Conservation (phyloP, 2,888 invertebrate species). For the Drosophila recens region DNA sequence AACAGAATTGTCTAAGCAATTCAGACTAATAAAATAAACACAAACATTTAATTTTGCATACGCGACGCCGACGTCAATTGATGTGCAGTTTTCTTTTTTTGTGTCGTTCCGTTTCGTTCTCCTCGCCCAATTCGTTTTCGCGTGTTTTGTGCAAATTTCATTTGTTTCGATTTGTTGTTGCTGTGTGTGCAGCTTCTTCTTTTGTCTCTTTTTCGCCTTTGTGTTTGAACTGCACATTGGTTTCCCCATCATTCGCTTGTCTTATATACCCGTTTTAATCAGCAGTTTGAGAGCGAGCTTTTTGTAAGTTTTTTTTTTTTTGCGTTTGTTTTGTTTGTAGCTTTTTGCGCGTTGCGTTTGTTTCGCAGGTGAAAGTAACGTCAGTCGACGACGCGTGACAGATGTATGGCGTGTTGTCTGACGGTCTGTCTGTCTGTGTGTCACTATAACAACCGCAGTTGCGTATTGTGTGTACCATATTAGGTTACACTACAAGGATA, state of each 20-base stretch:
- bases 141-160: conserved; percentile 28
- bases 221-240: conserved; percentile 1
- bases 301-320: conserved; percentile 37
- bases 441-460: conserved; percentile 5
- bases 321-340: conserved; percentile 54
- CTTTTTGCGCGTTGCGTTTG: conserved; percentile 50
- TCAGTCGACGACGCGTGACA: conserved; percentile 53
- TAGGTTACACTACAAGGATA: background rate
- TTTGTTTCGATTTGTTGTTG: conserved; percentile 26
- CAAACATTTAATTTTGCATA: conserved; percentile 45
- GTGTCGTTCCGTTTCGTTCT: conserved; percentile 13
- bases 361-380: conserved; percentile 72
- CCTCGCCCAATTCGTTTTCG: conserved; percentile 20
- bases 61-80: conserved; percentile 48
- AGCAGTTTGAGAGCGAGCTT: conserved; percentile 34
- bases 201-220: conserved; percentile 18
- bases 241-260: conserved; percentile 2
- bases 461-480: background rate
- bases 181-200: conserved; percentile 28
- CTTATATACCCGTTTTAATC: background rate
- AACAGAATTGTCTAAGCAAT: conserved; percentile 57
- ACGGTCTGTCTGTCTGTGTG: conserved; percentile 2
- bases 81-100: conserved; percentile 21
- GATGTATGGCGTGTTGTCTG: conserved; percentile 66
- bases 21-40: conserved; percentile 46